Evolutionary conservation across 2,888 invertebrate species (phyloP), one percentile per base, ranked within the genome.

Genomic region (Acleris emargana): DNA sequence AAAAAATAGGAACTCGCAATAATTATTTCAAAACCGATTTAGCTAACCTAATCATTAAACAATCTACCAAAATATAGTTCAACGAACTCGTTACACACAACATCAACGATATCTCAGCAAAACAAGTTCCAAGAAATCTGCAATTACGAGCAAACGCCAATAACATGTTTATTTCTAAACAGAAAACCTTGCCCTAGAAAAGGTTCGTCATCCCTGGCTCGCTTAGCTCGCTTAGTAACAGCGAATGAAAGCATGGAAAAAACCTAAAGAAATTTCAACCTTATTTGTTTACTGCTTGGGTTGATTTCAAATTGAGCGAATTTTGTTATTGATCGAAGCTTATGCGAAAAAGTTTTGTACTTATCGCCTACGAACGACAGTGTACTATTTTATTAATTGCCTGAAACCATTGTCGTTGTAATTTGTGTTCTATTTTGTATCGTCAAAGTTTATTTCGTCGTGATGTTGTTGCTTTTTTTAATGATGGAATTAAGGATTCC

Each of bases 341-440:
- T 82, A 83, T 80, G 87, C 87, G 88, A 90, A 90, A 90, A 91
- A 89, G 84, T 91, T 88, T 79, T 82, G 82, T 86, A 87, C 86
- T 87, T 87, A 87, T 87, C 85, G 84, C 86, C 78, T 86, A 84
- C 83, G 86, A 84, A 81, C 79, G 81, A 83, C 80, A 83, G 66
- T 43, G 13, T 74, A 82, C 81, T 84, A 81, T 82, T 83, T 82
- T 81, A 86, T 84, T 87, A 86, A 86, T 87, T 87, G 87, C 81
- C 81, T 80, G 76, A 77, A 74, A 68, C 69, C 64, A 51, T 32
- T 58, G 69, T 69, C 66, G 71, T 52, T 60, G 72, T 18, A 66
- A 61, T 28, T 17, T 61, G 52, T 50, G 43, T 47, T 61, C 58
- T 76, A 69, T 49, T 57, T 67, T 20, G 47, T 25, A 3, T 0